phyloP scores from a whole-genome alignment of 2,888 invertebrate species.

The Cerceris ruficornis region DNA sequence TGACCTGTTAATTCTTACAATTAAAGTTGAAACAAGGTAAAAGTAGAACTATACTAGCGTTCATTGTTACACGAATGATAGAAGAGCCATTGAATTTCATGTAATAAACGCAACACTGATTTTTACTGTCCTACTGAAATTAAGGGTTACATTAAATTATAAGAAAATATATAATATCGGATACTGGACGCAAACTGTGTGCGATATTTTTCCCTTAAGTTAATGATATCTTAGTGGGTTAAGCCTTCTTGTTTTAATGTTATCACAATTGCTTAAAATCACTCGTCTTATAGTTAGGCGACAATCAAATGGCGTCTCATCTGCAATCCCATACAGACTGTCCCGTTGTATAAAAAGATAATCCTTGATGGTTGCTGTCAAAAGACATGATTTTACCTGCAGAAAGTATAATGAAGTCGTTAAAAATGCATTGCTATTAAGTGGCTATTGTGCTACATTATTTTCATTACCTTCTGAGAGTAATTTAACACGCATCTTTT shows the following conservation, averaged over 20 bases:
- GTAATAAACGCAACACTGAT: constrained; percentile 47
- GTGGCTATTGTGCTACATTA: background rate
- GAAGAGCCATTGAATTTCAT: constrained; percentile 11
- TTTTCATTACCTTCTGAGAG: background rate
- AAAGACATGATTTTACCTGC: background rate
- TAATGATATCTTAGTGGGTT: background rate
- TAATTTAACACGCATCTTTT: background rate
- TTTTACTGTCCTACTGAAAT: constrained; percentile 56
- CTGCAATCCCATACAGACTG: background rate
- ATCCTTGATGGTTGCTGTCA: background rate
- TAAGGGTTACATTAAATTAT: constrained; percentile 60
- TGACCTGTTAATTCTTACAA: constrained; percentile 11
- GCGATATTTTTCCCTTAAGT: constrained; percentile 34
- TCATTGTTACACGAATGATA: constrained; percentile 1
- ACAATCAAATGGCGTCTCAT: background rate
- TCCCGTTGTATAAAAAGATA: background rate
- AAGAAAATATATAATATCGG: constrained; percentile 65
- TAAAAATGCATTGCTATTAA: background rate
- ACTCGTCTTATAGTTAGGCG: background rate
- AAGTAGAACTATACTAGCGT: constrained; percentile 6
- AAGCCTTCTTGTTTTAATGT: background rate
- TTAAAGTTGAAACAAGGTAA: background rate
- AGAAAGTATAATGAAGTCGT: background rate
- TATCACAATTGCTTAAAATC: background rate
- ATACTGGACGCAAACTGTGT: constrained; percentile 36